Conservation (phyloP, 2,797 vertebrate species). For the Sebastes melanostomus region DNA sequence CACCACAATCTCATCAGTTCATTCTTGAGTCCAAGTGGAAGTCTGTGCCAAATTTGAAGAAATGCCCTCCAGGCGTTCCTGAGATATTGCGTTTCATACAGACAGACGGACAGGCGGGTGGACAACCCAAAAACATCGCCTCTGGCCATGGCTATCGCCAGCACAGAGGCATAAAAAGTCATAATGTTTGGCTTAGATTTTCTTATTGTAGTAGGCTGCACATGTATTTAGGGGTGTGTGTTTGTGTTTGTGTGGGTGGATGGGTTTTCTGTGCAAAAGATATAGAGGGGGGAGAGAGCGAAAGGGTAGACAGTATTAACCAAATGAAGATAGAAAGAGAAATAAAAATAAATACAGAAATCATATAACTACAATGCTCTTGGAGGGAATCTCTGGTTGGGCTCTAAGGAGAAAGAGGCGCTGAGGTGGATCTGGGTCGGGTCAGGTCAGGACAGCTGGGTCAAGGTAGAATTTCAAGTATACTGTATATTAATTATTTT, state of each 20-base stretch:
- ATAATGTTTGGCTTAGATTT: not conserved
- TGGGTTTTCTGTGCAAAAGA: not conserved
- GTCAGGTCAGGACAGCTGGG: not conserved
- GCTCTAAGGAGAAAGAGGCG: not conserved
- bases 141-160: no score
- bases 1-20: no score
- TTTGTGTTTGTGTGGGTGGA: not conserved
- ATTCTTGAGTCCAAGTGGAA: no score
- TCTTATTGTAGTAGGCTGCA: not conserved
- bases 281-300: not conserved
- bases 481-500: not conserved
- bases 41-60: no score
- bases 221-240: no score
- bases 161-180: no score
- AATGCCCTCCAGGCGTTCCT: no score
- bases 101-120: no score
- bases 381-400: not conserved
- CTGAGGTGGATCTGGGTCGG: not conserved
- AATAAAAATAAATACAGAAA: not conserved
- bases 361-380: not conserved
- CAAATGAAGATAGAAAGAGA: not conserved
- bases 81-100: no score
- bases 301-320: not conserved
- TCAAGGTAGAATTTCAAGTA: not conserved
- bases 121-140: no score